Conservation (phyloP, 2,888 invertebrate genomes). For the Encarsia formosa region DNA sequence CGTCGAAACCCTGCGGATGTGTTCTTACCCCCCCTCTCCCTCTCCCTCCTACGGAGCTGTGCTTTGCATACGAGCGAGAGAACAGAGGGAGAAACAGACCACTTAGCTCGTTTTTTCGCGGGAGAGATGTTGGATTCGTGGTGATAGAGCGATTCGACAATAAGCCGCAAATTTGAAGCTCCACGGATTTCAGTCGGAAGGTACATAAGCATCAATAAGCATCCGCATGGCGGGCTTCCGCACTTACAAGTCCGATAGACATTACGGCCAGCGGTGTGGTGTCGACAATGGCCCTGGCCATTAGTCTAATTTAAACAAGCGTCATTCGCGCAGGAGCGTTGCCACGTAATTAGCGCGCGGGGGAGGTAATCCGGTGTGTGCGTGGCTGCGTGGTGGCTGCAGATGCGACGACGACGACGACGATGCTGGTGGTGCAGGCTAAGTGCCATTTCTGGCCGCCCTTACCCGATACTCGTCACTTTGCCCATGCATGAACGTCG, state of each 20-base stretch:
- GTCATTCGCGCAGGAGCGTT: constrained; percentile 42
- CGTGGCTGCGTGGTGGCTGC: not conserved
- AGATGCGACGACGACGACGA: not conserved
- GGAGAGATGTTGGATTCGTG: not conserved
- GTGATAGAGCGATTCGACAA: not conserved
- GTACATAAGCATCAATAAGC: not conserved
- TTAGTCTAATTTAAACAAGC: constrained; percentile 41
- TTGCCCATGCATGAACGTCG: too few species aligned
- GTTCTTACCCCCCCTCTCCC: not conserved
- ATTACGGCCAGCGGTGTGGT: too few species aligned
- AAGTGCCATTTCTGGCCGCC: too few species aligned
- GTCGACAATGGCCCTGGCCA: constrained; percentile 27
- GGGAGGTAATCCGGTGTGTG: constrained; percentile 36
- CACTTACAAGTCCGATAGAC: constrained; percentile 18
- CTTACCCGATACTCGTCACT: too few species aligned
- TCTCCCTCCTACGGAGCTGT: not conserved
- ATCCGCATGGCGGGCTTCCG: not conserved
- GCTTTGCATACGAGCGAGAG: constrained; percentile 2
- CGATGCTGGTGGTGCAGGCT: too few species aligned
- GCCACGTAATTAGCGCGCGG: constrained; percentile 46
- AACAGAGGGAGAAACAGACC: not conserved
- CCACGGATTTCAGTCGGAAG: not conserved
- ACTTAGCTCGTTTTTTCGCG: not conserved
- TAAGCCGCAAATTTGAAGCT: not conserved
- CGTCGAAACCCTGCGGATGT: constrained; percentile 28